Base-by-base conservation (phyloP, 1,140 invertebrate species). In the Chironomus striatipennis region DNA sequence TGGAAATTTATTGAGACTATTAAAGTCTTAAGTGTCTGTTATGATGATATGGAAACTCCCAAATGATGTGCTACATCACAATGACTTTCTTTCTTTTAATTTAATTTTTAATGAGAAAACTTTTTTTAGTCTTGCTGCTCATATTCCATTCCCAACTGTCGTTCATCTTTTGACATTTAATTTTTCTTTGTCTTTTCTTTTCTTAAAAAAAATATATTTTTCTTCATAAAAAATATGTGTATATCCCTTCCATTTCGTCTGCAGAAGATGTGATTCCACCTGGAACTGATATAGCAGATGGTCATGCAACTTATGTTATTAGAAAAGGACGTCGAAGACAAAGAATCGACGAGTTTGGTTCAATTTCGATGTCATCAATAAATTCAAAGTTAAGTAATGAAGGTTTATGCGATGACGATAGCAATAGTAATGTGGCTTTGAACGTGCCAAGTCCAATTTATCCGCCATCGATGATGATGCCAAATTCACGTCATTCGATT, bases 251-350 rank as follows among this genome's bases (percentile, higher is more conserved):
- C 24, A 77, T 85, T 78, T 74, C 87, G 79, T 75, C 85, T 79
- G 78, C 83, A 65, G 77, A 82, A 18, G 79, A 83, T 47, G 75
- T 82, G 24, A 73, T 81, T 80, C 77, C 83, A 77, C 77, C 87
- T 75, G 88, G 89, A 76, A 78, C 42, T 15, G 73, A 17, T 17
- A 76, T 73, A 73, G 64, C 90, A 4, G 87, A 86, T 20, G 87
- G 87, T 43, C 85, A 83, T 65, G 90, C 89, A n/a, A 92, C 90
- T 9, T 92, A 91, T 77, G 87, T 92, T 7, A 90, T 92, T 74
- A 81, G 90, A 18, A 87, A 89, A 73, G 90, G 86, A 80, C 78
- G 86, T 85, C 79, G 87, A 85, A 86, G 87, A 5, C 85, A 85
- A 75, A 79, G 82, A 6, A 74, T 87, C 15, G 80, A 76, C 6